Base-by-base conservation (phyloP, 2,888 invertebrate species). In the Thymelicus sylvestris region DNA sequence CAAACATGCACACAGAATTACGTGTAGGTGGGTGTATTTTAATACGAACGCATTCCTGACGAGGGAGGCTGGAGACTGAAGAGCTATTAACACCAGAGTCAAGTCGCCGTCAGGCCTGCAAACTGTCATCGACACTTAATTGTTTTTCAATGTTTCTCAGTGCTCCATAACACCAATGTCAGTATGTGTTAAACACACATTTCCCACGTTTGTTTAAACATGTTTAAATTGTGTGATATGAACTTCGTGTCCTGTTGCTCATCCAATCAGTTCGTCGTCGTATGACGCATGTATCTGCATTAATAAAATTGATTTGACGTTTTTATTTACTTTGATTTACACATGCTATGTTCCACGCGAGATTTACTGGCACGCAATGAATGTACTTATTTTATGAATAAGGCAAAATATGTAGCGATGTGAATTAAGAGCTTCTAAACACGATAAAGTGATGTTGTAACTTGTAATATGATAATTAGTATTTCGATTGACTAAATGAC, bases 61-160 rank as follows among this genome's bases (percentile, higher is more conserved):
- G 52, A 24, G n/a, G 3, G 24, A n/a, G 52, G 62, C 31, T 31
- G 5, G 31, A 31, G 31, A 31, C 31, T 55, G 62, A 44, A 68
- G 55, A 31, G 61, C 50, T 15, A 52, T 62, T 50, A 50, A 59
- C 47, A 55, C 38, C 38, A 48, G 60, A 60, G 39, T 44, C 12
- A 12, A 12, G 65, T 48, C 55, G 12, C 44, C 44, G 15, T 31
- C 47, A 62, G 31, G 57, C 64, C 57, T 59, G 64, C 69, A 59
- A 64, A 64, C 55, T 64, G 64, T 69, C 69, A 69, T 61, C 62
- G 62, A 68, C 67, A 62, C 60, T 67, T 64, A 69, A 69, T 69
- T 69, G 69, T 50, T 64, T 69, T 68, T 38, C 52, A 57, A 63
- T 68, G 47, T 55, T 44, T 19, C 31, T 55, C 67, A 31, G 41